Evolutionary conservation across 2,113 vertebrate genomes (phyloP).

Genomic region (Cavia aperea): DNA sequence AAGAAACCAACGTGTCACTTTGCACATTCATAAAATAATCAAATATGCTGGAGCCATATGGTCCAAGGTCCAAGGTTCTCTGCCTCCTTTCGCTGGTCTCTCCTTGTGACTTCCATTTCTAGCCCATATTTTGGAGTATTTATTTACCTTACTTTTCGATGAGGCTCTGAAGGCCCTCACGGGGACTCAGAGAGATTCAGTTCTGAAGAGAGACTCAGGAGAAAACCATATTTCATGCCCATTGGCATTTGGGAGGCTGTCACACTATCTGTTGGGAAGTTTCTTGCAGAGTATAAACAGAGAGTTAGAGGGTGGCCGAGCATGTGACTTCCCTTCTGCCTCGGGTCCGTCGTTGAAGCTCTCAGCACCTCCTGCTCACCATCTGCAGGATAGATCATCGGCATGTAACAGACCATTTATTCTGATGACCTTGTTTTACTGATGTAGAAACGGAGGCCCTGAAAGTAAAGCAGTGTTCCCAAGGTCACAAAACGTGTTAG

Average conservation of each 20-base stretch:
- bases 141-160: conserved; percentile 58
- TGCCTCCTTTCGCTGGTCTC: conserved; percentile 5
- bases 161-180: conserved; percentile 32
- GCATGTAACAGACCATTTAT: conserved; percentile 65
- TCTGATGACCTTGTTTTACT: conserved; percentile 62
- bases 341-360: conserved; percentile 19
- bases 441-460: conserved; percentile 43
- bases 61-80: conserved; percentile 18
- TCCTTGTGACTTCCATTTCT: conserved; percentile 47
- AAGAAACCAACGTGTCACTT: conserved; percentile 46
- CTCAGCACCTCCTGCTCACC: conserved; percentile 62
- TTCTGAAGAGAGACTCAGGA: conserved; percentile 52
- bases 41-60: conserved; percentile 50
- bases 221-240: conserved; percentile 55
- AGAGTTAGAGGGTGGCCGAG: conserved; percentile 55
- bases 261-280: conserved; percentile 54
- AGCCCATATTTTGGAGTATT: conserved; percentile 54
- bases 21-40: conserved; percentile 64
- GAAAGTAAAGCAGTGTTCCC: conserved; percentile 41
- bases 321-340: conserved; percentile 50
- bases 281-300: conserved; percentile 55
- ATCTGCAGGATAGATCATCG: conserved; percentile 67
- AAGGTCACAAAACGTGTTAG: conserved; percentile 42
- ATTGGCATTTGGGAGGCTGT: conserved; percentile 40
- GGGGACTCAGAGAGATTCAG: conserved; percentile 28